Conservation (phyloP, 64 coral and sea anemone species). For the Porites lutea region DNA sequence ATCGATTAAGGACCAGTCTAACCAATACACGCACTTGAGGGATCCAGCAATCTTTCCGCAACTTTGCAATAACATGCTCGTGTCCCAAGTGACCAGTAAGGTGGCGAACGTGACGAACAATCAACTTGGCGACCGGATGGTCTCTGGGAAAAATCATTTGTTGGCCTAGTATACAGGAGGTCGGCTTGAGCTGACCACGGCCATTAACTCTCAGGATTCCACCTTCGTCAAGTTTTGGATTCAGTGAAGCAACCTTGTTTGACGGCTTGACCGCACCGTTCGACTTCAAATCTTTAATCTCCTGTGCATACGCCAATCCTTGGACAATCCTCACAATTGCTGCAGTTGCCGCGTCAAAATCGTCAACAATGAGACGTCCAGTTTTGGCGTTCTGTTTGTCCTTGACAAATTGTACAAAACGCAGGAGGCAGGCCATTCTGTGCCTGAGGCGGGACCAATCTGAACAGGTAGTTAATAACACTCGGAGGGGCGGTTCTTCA, state of each 20-base stretch:
- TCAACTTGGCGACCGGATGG: too few relatives aligned
- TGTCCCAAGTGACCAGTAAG: conserved; percentile 23
- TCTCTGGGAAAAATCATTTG: too few relatives aligned
- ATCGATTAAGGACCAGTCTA: conserved; percentile 8
- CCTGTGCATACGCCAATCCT: neutral
- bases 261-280: too few relatives aligned
- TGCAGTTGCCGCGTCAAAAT: neutral
- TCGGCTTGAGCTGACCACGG: too few relatives aligned
- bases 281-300: conserved; percentile 23
- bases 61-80: conserved; percentile 40
- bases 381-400: neutral
- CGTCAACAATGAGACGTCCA: neutral
- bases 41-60: conserved; percentile 42
- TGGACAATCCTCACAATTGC: conserved; percentile 8
- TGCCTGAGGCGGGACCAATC: conserved; percentile 8
- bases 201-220: too few relatives aligned
- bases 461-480: too few relatives aligned
- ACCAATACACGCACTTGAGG: conserved; percentile 25
- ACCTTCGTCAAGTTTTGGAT: too few relatives aligned
- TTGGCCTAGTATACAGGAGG: too few relatives aligned
- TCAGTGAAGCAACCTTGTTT: too few relatives aligned
- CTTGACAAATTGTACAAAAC: neutral
- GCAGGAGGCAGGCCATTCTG: conserved; percentile 24
- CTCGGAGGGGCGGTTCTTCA: too few relatives aligned
- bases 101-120: too few relatives aligned